Evolutionary conservation across 2,888 invertebrate genomes (phyloP), one percentile per base, ranked within the genome.

Genomic region (Heliconius erato): DNA sequence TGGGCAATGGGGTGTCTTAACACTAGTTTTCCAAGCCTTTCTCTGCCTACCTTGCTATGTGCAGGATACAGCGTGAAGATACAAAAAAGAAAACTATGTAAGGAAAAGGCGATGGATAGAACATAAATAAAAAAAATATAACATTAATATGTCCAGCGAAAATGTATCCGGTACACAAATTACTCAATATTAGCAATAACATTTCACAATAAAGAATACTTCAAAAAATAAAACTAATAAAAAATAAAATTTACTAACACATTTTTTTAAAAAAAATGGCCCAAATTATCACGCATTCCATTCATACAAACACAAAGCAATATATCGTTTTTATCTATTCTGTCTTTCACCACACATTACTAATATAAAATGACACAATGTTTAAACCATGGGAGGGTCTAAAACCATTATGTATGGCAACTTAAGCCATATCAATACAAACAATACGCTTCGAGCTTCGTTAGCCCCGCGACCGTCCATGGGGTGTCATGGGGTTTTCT

Each of bases 391-490:
- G 69, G 81, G 72, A 84, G 86, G 83, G 85, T 84, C 84, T 83
- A 81, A 80, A 84, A 78, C 84, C 82, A 87, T 86, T 86, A 86
- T 87, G 85, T 82, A 86, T 86, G 86, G 85, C 79, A 85, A 87
- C 84, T 86, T 88, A 92, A 84, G 80, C 85, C 80, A 85, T 86
- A 83, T 84, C 84, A 85, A 86, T 85, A 90, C 91, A 92, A 92
- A 95, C 95, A 95, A 95, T 95, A 95, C 94, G 95, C 84, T 95
- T 88, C 90, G 89, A 87, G 91, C 89, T 91, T 93, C 92, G 93
- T 91, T 94, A 91, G 88, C 87, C 89, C 88, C 87, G 86, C 85
- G 86, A 88, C 85, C 87, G 78, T 85, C 86, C 80, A 79, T 85
- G 87, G 88, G 87, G 88, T 87, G 87, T 86, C 87, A 67, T 67